Evolutionary conservation across 2,797 vertebrate genomes (phyloP), one percentile per base, ranked within the genome.

Genomic region (Phylloscopus collybita): DNA sequence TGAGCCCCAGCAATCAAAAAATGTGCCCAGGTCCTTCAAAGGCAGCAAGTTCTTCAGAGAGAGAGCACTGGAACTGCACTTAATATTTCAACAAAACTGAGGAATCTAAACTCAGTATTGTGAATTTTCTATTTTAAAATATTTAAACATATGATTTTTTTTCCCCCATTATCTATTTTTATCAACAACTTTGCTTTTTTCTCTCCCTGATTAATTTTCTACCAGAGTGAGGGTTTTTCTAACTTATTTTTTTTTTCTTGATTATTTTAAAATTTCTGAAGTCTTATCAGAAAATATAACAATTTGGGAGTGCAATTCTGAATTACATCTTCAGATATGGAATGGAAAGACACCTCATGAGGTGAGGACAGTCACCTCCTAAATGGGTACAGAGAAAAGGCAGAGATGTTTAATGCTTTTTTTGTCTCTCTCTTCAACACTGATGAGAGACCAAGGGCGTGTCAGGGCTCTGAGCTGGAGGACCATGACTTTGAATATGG

Each of bases 131-230:
- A 9, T 42, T 67, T 79, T 19, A 36, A 74, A 62, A 45, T 1
- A 1, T 21, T 32, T 34, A 51, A 49, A 30, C 0, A 0, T 11
- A 29, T 10, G 2, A 1, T 30, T 83, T 70, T 79, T 72, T 67
- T 56, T n/a, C n/a, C 40, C 4, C 40, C 4, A 30, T 45, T 0
- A 20, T 38, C 20, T 44, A 2, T 73, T 83, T 45, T 65, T 70
- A 50, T 50, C 26, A 57, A 62, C 4, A 56, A 3, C 6, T 57
- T 80, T 80, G 6, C 0, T 56, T 20, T 73, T 66, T 30, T 20
- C 1, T 53, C 12, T 3, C 3, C 3, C 13, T 34, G 36, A 10
- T 23, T 42, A 51, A 36, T 82, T 78, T 50, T 34, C 34, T 72
- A 32, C 19, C 30, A 10, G 12, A 66, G 3, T 34, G 23, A 56